A percentile compares a stretch with the other conserved stretches of the same genome.
Conservation (phyloP, 2,888 invertebrate genomes). For the Drosophila rellima region DNA sequence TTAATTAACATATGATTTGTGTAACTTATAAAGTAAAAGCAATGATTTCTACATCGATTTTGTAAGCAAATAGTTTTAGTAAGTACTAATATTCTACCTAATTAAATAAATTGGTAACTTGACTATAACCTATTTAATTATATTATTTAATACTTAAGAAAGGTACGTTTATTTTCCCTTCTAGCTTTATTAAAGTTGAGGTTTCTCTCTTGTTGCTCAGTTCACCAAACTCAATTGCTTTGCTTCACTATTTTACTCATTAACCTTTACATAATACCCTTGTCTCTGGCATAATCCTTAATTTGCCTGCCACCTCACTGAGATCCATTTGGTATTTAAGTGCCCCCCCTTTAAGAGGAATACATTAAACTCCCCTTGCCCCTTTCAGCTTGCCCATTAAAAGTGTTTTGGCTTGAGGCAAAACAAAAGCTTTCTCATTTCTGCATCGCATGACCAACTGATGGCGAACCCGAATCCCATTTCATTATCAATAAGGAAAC, state of each 20-base stretch:
- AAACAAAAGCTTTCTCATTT: slow-evolving; percentile 37
- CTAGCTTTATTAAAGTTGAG: not conserved
- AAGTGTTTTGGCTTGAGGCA: slow-evolving; percentile 35
- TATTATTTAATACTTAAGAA: not conserved
- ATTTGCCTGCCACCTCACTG: slow-evolving; percentile 39
- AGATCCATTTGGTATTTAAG: slow-evolving; percentile 23
- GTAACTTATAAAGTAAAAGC: slow-evolving; percentile 8
- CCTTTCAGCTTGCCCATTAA: not conserved
- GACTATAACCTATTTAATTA: not conserved
- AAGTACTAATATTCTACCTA: not conserved
- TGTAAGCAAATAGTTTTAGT: not conserved
- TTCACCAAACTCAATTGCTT: not conserved
- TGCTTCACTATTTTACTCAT: slow-evolving; percentile 24
- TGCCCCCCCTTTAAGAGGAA: slow-evolving; percentile 9
- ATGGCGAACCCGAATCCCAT: slow-evolving; percentile 40
- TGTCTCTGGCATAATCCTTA: slow-evolving; percentile 30
- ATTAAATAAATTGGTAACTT: not conserved
- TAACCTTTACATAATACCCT: slow-evolving; percentile 17
- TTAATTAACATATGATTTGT: slow-evolving; percentile 35
- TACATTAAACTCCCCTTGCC: slow-evolving; percentile 9
- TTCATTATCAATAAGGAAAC: slow-evolving; percentile 67
- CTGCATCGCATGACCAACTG: slow-evolving; percentile 49
- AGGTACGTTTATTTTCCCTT: not conserved
- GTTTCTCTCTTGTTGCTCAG: not conserved
- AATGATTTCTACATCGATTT: not conserved